Evolutionary conservation across 2,797 vertebrate species (phyloP).

Genomic region (Buceros bicornis): DNA sequence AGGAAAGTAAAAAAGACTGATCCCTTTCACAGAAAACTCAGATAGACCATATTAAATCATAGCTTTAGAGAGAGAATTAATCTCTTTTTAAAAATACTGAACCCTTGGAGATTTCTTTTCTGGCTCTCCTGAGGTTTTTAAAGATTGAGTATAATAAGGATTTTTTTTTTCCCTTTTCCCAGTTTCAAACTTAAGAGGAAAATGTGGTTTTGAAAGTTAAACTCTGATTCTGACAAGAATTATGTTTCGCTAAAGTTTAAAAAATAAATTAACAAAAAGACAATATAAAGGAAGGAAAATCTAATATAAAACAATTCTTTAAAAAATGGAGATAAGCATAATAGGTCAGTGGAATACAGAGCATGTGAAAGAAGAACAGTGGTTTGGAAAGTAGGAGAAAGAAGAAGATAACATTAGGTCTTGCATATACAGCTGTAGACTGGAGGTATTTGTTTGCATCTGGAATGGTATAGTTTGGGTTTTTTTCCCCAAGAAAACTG

Average conservation of each 20-base stretch:
- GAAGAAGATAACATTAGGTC: background rate
- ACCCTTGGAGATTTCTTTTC: background rate
- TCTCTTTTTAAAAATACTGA: background rate
- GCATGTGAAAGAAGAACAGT: background rate
- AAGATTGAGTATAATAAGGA: background rate
- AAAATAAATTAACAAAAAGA: background rate
- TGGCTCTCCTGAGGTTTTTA: background rate
- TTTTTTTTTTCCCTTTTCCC: background rate
- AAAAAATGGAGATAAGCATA: background rate
- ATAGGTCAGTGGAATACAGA: background rate
- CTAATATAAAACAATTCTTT: background rate
- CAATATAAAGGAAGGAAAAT: background rate
- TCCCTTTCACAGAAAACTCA: background rate
- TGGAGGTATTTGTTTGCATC: background rate
- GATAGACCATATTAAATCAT: background rate
- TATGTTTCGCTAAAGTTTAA: background rate
- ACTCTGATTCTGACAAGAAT: background rate
- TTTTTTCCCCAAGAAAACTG: background rate
- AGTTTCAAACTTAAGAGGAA: background rate
- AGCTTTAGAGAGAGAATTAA: constrained; percentile 1
- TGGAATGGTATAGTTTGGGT: background rate
- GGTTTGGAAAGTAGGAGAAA: background rate
- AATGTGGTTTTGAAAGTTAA: background rate
- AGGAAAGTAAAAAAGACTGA: background rate
- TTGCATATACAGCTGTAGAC: background rate